Conservation (phyloP, 2,888 invertebrate genomes). For the Leucania comma region DNA sequence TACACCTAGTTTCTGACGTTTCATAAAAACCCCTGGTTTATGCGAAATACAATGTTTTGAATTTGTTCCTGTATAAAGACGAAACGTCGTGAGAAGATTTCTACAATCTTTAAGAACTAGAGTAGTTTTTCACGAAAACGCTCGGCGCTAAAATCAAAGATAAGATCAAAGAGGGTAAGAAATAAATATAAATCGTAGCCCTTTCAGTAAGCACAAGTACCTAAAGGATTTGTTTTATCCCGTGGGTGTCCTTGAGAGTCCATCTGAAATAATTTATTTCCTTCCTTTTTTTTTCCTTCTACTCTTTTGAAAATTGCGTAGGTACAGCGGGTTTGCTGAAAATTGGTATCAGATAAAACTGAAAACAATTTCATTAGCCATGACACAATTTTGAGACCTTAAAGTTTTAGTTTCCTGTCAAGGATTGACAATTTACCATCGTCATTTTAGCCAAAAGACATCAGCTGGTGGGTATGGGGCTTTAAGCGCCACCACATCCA, state of each 20-base stretch:
- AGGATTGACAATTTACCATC: not conserved
- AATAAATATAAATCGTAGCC: constrained; percentile 44
- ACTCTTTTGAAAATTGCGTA: constrained; percentile 17
- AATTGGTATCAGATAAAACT: not conserved
- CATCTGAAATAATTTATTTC: constrained; percentile 31
- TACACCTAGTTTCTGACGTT: too few relatives aligned
- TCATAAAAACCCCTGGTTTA: too few relatives aligned
- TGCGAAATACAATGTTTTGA: too few relatives aligned
- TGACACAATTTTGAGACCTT: not conserved
- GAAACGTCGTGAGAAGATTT: not conserved
- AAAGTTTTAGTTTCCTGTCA: not conserved
- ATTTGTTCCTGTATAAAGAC: not conserved
- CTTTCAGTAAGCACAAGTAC: constrained; percentile 39
- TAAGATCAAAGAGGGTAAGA: constrained; percentile 46
- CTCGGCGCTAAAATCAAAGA: constrained; percentile 26
- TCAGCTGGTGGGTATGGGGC: not conserved
- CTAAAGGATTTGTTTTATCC: constrained; percentile 30
- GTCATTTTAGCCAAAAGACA: not conserved
- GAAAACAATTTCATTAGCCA: not conserved
- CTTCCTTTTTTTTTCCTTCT: not conserved
- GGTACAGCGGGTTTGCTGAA: not conserved
- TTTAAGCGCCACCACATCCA: too few relatives aligned
- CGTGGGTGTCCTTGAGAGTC: constrained; percentile 20
- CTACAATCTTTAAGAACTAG: not conserved
- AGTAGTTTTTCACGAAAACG: constrained; percentile 16